Percentiles rank a stretch among this genome's conserved stretches.
These are phyloP conservation scores for Callyntrura sp. DNA, from an alignment of 2,888 invertebrate species.

Conservation along the genomic window DNA sequence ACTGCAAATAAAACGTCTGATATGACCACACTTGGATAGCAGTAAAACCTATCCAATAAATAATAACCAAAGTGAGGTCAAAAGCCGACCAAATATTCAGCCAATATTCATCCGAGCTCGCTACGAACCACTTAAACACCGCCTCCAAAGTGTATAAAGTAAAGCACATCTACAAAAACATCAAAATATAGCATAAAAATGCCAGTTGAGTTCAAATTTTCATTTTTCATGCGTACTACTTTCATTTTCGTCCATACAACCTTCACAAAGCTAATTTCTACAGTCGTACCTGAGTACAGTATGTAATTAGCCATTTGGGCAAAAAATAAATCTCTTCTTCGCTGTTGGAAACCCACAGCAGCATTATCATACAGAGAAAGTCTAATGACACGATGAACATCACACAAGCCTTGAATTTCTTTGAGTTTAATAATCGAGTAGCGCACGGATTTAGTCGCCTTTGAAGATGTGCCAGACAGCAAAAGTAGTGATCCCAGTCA, in stretches of 20 bases:
- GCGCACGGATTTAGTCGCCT: slow-evolving; percentile 63
- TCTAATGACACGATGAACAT: slow-evolving; percentile 57
- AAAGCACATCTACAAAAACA: slow-evolving; percentile 62
- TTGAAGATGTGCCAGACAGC: slow-evolving; percentile 73
- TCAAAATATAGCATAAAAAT: neutral
- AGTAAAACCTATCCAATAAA: slow-evolving; percentile 63
- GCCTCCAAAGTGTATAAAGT: slow-evolving; percentile 63
- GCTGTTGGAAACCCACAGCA: slow-evolving; percentile 36
- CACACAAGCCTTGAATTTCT: slow-evolving; percentile 63
- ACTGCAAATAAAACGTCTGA: neutral
- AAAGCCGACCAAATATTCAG: slow-evolving; percentile 63
- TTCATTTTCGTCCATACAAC: slow-evolving; percentile 9
- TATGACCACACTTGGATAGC: slow-evolving; percentile 21
- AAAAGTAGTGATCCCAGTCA: slow-evolving; percentile 75
- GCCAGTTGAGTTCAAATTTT: neutral
- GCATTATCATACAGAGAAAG: slow-evolving; percentile 47
- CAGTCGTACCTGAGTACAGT: slow-evolving; percentile 52
- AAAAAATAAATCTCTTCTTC: slow-evolving; percentile 36
- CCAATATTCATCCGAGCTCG: slow-evolving; percentile 72
- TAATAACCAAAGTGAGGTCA: slow-evolving; percentile 58
- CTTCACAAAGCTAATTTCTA: neutral
- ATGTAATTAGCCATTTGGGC: slow-evolving; percentile 28
- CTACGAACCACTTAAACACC: slow-evolving; percentile 52
- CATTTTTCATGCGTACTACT: neutral
- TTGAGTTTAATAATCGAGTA: slow-evolving; percentile 55